Evolutionary conservation across 2,797 vertebrate genomes (phyloP).

Genomic region (Clarias platycephalus): DNA sequence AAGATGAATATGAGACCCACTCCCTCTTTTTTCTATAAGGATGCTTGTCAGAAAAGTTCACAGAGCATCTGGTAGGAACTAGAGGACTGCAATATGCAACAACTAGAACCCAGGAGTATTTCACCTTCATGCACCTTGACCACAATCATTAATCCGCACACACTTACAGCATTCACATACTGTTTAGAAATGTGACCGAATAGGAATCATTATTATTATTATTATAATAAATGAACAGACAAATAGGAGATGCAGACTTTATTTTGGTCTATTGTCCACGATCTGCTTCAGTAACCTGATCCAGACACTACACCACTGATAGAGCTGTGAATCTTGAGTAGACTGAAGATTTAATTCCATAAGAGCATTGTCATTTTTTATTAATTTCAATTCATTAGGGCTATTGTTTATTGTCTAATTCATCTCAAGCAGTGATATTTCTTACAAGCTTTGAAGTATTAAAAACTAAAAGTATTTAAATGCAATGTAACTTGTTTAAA

Average conservation of each 20-base stretch:
- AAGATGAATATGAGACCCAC: background rate
- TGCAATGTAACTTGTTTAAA: no score
- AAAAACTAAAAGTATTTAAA: no score
- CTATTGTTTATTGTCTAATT: no score
- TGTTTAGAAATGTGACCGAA: background rate
- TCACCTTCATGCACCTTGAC: background rate
- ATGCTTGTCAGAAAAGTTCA: background rate
- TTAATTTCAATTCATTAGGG: no score
- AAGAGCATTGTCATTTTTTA: no score
- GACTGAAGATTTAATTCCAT: no score
- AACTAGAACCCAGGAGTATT: background rate
- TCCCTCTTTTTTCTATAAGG: no score
- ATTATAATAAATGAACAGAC: background rate
- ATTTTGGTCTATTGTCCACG: background rate
- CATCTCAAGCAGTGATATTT: no score
- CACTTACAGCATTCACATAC: background rate
- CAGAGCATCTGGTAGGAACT: background rate
- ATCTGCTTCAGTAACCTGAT: background rate
- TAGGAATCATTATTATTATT: background rate
- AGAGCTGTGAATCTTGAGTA: no score
- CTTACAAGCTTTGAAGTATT: no score
- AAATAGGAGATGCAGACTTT: background rate
- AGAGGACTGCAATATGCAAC: background rate
- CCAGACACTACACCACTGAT: background rate
- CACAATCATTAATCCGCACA: background rate